These are phyloP conservation scores for Nyctalus aviator DNA, from an alignment of 2,797 vertebrate genomes.

Conservation along the genomic window DNA sequence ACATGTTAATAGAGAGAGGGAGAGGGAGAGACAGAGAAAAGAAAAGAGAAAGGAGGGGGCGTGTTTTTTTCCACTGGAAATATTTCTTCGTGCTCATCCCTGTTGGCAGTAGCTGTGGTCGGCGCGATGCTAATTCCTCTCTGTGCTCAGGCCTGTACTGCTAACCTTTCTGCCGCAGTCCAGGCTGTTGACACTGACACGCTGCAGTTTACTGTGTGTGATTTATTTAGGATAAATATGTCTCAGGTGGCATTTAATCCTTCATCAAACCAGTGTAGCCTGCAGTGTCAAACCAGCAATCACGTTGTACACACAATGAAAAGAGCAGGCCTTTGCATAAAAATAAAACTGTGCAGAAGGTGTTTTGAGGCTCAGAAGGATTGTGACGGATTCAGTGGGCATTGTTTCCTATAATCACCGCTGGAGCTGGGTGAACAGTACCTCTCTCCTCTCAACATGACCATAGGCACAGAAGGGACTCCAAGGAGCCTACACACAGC, in stretches of 20 bases:
- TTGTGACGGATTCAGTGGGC: conserved; percentile 75
- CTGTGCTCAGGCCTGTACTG: conserved; percentile 84
- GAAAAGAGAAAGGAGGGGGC: conserved; percentile 32
- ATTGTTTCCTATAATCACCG: conserved; percentile 80
- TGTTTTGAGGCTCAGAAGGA: conserved; percentile 80
- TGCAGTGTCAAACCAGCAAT: conserved; percentile 90
- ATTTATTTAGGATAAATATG: conserved; percentile 91
- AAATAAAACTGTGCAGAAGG: conserved; percentile 75
- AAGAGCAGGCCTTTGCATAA: conserved; percentile 88
- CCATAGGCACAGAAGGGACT: background rate
- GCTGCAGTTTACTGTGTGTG: conserved; percentile 89
- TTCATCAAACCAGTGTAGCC: conserved; percentile 90
- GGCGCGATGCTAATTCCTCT: conserved; percentile 86
- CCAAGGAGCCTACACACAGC: background rate
- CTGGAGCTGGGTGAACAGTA: conserved; percentile 78
- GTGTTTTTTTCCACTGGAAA: conserved; percentile 86
- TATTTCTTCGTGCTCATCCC: conserved; percentile 86
- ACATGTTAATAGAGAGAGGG: conserved; percentile 79
- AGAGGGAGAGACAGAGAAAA: conserved; percentile 30
- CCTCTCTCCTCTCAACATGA: conserved; percentile 64
- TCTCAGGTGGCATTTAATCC: conserved; percentile 92
- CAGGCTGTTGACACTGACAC: conserved; percentile 89
- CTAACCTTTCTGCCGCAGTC: conserved; percentile 89
- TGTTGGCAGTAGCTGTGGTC: conserved; percentile 75
- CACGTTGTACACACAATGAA: conserved; percentile 87